Evolutionary conservation across 2,797 vertebrate genomes (phyloP).

Genomic region (Ceryle rudis): DNA sequence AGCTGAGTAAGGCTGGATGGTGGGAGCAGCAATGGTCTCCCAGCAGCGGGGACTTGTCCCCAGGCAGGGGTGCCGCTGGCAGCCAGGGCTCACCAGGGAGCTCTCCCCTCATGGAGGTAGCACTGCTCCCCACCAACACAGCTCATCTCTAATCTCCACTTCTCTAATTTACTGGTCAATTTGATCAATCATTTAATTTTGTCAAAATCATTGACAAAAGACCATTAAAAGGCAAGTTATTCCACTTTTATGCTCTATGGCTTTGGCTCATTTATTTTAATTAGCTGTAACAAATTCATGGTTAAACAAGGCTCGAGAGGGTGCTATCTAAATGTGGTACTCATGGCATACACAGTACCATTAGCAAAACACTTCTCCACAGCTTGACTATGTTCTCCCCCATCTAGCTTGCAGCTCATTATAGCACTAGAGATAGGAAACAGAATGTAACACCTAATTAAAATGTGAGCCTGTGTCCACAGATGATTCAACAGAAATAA

Average conservation of each 20-base stretch:
- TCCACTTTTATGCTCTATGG: neutral
- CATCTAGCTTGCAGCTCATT: constrained; percentile 54
- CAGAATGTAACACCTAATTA: constrained; percentile 60
- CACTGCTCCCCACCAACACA: accelerated
- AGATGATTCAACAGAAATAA: constrained; percentile 44
- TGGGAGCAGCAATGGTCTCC: neutral
- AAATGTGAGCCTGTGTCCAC: constrained; percentile 50
- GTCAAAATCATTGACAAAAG: constrained; percentile 35
- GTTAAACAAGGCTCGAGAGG: constrained; percentile 59
- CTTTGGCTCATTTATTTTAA: constrained; percentile 65
- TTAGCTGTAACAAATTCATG: constrained; percentile 56
- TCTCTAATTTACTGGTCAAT: constrained; percentile 1
- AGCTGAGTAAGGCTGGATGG: accelerated
- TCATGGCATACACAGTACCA: constrained; percentile 27
- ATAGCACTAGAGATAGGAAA: constrained; percentile 38
- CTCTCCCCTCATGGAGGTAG: accelerated
- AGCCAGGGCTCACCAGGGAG: neutral
- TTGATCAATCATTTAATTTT: constrained; percentile 53
- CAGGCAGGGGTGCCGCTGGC: neutral
- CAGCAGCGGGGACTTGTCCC: neutral
- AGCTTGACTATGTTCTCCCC: constrained; percentile 45
- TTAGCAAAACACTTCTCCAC: constrained; percentile 57
- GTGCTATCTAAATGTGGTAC: constrained; percentile 43
- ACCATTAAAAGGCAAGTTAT: constrained; percentile 39
- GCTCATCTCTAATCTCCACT: neutral